Evolutionary conservation across 2,888 invertebrate genomes (phyloP).

Genomic region (Tetragonula carbonaria): DNA sequence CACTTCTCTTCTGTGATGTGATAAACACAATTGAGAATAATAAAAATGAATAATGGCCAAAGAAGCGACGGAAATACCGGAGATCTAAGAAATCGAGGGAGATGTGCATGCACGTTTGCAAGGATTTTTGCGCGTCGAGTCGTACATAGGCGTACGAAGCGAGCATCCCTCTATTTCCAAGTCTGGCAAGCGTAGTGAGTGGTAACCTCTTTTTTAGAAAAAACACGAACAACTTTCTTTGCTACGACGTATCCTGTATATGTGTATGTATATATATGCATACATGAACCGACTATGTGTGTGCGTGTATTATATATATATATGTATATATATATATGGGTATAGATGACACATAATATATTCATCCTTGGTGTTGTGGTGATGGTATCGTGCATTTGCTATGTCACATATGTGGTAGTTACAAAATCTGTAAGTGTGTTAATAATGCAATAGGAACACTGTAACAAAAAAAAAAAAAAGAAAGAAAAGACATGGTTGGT

Average conservation of each 20-base stretch:
- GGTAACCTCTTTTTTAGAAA: slow-evolving; percentile 70
- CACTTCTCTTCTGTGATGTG: neutral
- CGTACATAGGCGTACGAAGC: slow-evolving; percentile 81
- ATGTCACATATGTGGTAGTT: slow-evolving; percentile 80
- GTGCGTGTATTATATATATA: slow-evolving; percentile 65
- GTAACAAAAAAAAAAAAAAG: slow-evolving; percentile 38
- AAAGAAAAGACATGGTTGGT: neutral
- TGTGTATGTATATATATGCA: slow-evolving; percentile 60
- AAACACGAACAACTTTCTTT: slow-evolving; percentile 63
- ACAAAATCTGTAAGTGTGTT: slow-evolving; percentile 65
- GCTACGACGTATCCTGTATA: slow-evolving; percentile 70
- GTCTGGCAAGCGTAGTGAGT: slow-evolving; percentile 82
- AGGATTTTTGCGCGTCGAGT: slow-evolving; percentile 77
- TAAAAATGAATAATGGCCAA: neutral
- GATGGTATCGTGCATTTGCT: slow-evolving; percentile 84
- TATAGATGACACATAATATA: slow-evolving; percentile 74
- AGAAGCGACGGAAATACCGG: slow-evolving; percentile 71
- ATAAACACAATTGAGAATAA: neutral
- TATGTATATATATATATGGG: slow-evolving; percentile 50
- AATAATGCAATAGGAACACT: slow-evolving; percentile 51
- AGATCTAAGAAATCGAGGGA: slow-evolving; percentile 81
- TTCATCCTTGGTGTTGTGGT: slow-evolving; percentile 81
- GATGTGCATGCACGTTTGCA: slow-evolving; percentile 83
- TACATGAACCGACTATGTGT: slow-evolving; percentile 29
- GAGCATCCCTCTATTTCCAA: slow-evolving; percentile 83